Conservation (phyloP, 2,113 vertebrate species). For the Rhea americana region DNA sequence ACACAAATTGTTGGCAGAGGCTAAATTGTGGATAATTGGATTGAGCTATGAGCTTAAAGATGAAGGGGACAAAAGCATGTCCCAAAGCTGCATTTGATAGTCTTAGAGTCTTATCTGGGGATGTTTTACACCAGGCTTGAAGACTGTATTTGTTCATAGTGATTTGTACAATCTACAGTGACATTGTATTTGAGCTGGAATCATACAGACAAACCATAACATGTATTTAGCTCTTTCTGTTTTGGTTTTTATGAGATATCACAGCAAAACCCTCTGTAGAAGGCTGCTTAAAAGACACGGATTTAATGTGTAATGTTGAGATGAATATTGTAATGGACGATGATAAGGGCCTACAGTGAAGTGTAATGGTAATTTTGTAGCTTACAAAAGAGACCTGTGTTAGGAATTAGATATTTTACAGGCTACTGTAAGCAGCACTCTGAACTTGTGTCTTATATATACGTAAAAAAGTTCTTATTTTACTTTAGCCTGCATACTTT, state of each 20-base stretch:
- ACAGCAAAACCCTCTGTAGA: conserved; percentile 36
- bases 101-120: conserved; percentile 76
- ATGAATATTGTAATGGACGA: conserved; percentile 21
- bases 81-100: conserved; percentile 74
- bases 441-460: neutral
- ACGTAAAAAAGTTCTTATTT: neutral
- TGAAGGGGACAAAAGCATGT: conserved; percentile 77
- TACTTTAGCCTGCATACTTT: neutral
- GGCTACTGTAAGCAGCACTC: neutral
- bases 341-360: conserved; percentile 51
- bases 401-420: conserved; percentile 13
- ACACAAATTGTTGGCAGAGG: conserved; percentile 71
- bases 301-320: conserved; percentile 39
- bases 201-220: conserved; percentile 70
- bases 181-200: conserved; percentile 75
- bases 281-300: conserved; percentile 29
- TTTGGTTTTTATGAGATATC: conserved; percentile 51
- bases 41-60: conserved; percentile 78
- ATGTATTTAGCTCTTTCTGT: conserved; percentile 42
- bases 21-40: conserved; percentile 81
- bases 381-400: neutral
- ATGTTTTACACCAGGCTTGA: conserved; percentile 77
- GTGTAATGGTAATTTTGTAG: neutral
- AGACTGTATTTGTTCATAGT: conserved; percentile 72
- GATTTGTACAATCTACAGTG: conserved; percentile 75